phyloP scores from a whole-genome alignment of 2,797 vertebrate species.

The Myripristis murdjan region DNA sequence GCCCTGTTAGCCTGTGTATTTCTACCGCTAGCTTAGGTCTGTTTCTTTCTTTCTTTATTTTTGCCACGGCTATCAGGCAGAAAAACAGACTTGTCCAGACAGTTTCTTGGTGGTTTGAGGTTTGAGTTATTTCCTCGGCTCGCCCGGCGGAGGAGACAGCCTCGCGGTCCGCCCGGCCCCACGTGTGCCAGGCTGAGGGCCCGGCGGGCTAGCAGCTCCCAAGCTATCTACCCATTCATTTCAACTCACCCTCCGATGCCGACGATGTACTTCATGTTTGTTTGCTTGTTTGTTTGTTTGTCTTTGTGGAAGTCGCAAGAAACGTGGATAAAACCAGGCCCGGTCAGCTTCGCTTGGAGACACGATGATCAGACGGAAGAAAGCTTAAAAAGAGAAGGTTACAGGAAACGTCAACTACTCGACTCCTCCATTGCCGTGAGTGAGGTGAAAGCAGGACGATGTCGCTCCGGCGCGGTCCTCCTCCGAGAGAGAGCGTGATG shows the following conservation, averaged over 20 bases:
- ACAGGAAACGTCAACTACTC: conserved; percentile 89
- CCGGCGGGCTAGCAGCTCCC: conserved; percentile 35
- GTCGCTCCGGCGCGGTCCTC: conserved; percentile 75
- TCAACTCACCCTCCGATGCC: conserved; percentile 91
- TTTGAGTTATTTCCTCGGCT: no score
- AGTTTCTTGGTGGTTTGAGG: no score
- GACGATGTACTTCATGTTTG: conserved; percentile 93
- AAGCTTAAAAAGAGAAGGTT: conserved; percentile 85
- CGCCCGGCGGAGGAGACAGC: no score
- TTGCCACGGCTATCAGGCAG: no score
- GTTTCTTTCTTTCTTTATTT: no score
- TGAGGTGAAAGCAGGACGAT: conserved; percentile 65
- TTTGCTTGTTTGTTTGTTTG: conserved; percentile 29
- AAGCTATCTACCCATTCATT: conserved; percentile 42
- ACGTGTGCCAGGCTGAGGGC: conserved; percentile 67
- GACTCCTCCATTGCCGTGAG: conserved; percentile 85
- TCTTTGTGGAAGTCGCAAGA: conserved; percentile 35
- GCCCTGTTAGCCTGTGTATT: no score
- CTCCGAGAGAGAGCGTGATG: conserved; percentile 68
- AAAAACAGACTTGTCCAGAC: no score
- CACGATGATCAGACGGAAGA: conserved; percentile 81
- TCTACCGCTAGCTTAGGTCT: no score
- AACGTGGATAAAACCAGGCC: conserved; percentile 52
- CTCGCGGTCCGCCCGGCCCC: conserved; percentile 35
- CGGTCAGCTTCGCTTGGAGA: conserved; percentile 32